Percentiles rank a stretch among this genome's conserved stretches.
Evolutionary conservation across 2,113 vertebrate species (phyloP).

Genomic region (Cyanoramphus novaezelandiae): DNA sequence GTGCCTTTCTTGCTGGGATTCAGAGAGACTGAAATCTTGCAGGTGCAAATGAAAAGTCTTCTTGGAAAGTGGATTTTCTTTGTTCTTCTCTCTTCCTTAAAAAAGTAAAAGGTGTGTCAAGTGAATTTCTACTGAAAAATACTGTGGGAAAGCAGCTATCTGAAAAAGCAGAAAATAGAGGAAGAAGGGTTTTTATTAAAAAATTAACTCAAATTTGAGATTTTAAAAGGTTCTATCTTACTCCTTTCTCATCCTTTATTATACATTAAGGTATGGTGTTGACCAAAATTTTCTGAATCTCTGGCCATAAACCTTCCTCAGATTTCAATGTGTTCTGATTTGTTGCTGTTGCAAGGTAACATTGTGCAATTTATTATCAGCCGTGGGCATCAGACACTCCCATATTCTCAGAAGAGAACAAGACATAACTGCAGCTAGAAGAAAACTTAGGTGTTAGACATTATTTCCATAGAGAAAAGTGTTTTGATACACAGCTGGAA

Average conservation of each 20-base stretch:
- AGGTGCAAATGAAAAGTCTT: neutral
- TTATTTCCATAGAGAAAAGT: neutral
- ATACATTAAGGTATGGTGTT: neutral
- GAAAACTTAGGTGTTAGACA: neutral
- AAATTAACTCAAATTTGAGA: neutral
- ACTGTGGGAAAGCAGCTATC: neutral
- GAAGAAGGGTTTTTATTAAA: neutral
- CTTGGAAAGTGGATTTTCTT: neutral
- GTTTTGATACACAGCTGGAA: neutral
- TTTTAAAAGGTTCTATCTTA: neutral
- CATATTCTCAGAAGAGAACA: neutral
- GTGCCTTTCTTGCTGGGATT: neutral
- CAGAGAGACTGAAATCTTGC: neutral
- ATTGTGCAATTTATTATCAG: neutral
- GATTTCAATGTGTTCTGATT: neutral
- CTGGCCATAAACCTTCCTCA: neutral
- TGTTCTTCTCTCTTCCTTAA: neutral
- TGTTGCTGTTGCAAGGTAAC: neutral
- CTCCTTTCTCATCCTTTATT: neutral
- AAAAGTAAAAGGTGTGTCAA: neutral
- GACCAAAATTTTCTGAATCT: neutral
- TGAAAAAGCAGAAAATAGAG: neutral
- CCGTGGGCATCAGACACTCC: neutral
- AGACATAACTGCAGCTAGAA: neutral
- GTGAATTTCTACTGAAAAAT: neutral